These are phyloP conservation scores for Agapostemon virescens DNA, from an alignment of 2,888 invertebrate species.

Conservation along the genomic window DNA sequence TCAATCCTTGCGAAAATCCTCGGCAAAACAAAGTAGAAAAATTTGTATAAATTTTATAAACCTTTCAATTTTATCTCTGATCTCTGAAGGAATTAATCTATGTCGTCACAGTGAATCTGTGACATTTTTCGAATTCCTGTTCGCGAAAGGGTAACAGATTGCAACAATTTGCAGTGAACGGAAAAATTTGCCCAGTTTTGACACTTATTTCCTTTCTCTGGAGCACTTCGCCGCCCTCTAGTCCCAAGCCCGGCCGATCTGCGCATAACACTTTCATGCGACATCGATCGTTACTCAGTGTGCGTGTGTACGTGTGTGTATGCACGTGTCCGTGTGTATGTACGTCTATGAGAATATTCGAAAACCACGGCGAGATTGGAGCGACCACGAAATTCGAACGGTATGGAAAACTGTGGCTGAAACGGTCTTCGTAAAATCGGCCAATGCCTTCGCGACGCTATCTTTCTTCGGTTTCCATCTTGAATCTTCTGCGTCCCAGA, in stretches of 20 bases:
- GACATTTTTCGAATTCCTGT: not conserved
- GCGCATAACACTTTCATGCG: conserved; percentile 67
- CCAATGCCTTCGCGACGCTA: not conserved
- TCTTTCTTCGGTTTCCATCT: not conserved
- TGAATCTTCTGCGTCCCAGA: not conserved
- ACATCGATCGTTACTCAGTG: conserved; percentile 62
- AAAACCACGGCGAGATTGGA: conserved; percentile 47
- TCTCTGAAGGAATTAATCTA: too few species aligned
- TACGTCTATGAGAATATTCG: conserved; percentile 31
- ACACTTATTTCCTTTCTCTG: conserved; percentile 40
- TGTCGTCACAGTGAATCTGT: too few species aligned
- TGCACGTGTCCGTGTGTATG: not conserved
- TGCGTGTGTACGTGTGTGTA: conserved; percentile 21
- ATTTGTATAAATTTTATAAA: too few species aligned
- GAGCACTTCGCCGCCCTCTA: conserved; percentile 50
- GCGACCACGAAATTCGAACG: conserved; percentile 23
- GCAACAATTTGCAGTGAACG: not conserved
- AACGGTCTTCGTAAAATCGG: not conserved
- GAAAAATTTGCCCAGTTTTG: not conserved
- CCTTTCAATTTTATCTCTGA: too few species aligned
- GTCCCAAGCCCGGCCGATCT: conserved; percentile 60
- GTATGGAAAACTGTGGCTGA: not conserved
- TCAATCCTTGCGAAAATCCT: too few species aligned
- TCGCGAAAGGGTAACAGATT: not conserved
- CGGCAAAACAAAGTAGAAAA: too few species aligned